These are phyloP conservation scores for Lapara coniferarum DNA, from an alignment of 2,888 invertebrate genomes.

Conservation along the genomic window DNA sequence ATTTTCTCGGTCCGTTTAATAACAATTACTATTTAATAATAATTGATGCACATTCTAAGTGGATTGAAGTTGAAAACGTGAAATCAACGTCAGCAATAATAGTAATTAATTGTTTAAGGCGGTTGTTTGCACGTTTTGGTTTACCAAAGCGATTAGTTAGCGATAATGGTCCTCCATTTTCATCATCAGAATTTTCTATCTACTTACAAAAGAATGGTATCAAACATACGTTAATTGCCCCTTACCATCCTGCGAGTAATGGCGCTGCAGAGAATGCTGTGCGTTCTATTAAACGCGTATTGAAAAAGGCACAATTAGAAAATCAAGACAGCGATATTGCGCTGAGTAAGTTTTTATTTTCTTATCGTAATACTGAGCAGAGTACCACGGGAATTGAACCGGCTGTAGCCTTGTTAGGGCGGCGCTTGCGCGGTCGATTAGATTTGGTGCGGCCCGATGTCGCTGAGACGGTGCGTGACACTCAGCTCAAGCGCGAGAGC, in stretches of 20 bases:
- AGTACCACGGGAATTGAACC: neutral
- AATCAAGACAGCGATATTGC: neutral
- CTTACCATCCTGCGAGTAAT: too few relatives aligned
- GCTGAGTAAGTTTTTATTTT: constrained; percentile 12
- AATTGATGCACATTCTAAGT: constrained; percentile 19
- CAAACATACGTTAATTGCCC: too few relatives aligned
- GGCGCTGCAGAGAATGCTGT: too few relatives aligned
- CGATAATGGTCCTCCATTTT: neutral
- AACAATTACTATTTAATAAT: constrained; percentile 5
- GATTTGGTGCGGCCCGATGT: neutral
- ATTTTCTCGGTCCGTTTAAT: neutral
- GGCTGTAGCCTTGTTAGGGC: neutral
- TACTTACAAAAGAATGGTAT: too few relatives aligned
- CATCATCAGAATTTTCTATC: neutral
- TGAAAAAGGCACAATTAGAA: too few relatives aligned
- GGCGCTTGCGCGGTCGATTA: neutral
- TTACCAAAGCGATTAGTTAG: neutral
- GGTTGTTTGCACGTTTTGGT: neutral
- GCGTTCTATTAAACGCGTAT: too few relatives aligned
- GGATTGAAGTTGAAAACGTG: constrained; percentile 3
- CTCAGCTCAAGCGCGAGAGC: too few relatives aligned
- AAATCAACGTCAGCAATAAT: neutral
- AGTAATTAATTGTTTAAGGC: neutral
- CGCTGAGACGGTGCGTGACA: too few relatives aligned
- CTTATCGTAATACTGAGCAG: constrained; percentile 12